Evolutionary conservation across 2,888 invertebrate species (phyloP).

Genomic region (Zaprionus obscuricornis): DNA sequence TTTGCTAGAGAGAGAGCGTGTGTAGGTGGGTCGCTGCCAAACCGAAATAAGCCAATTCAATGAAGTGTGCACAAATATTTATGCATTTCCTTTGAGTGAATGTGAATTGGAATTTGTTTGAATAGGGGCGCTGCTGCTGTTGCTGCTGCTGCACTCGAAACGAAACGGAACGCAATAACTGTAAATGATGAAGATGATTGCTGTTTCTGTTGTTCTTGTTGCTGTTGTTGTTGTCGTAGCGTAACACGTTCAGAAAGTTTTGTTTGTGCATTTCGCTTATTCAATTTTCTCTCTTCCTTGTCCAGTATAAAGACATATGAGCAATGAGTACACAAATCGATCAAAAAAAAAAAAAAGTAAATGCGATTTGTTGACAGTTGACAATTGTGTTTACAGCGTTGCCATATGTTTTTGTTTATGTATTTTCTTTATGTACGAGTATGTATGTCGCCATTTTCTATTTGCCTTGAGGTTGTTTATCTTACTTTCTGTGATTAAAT

Average conservation of each 20-base stretch:
- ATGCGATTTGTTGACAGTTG: conserved; percentile 31
- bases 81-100: conserved; percentile 47
- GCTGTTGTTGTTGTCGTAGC: not conserved
- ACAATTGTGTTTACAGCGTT: conserved; percentile 19
- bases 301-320: conserved; percentile 5
- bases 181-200: conserved; percentile 6
- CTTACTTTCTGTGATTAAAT: no score
- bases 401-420: no score
- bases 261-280: conserved; percentile 10
- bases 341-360: conserved; percentile 8
- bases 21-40: conserved; percentile 23
- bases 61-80: conserved; percentile 63
- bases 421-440: no score
- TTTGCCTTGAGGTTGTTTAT: conserved; percentile 13
- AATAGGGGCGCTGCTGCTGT: conserved; percentile 31
- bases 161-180: conserved; percentile 31
- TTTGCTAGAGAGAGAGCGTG: not conserved
- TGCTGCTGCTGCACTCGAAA: conserved; percentile 22
- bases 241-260: no score
- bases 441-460: not conserved
- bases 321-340: conserved; percentile 35
- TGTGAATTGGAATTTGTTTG: conserved; percentile 15
- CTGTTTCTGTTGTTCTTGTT: not conserved
- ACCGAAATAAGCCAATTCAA: conserved; percentile 47
- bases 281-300: conserved; percentile 13